phyloP scores from a whole-genome alignment of 2,888 invertebrate genomes.

The Melanchra persicariae region DNA sequence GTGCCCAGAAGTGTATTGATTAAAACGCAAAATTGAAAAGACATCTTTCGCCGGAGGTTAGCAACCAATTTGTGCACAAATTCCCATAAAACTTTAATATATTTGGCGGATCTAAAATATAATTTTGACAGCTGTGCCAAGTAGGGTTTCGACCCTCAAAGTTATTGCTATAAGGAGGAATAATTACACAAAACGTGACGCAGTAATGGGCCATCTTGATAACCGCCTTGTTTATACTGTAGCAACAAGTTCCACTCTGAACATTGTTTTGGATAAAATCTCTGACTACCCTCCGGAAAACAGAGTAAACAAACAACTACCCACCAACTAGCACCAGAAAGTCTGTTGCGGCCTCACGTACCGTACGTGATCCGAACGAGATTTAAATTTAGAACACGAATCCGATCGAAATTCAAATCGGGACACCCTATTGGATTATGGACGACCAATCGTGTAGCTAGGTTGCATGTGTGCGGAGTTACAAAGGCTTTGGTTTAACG shows the following conservation, averaged over 20 bases:
- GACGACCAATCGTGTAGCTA: conserved; percentile 58
- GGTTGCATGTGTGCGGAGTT: conserved; percentile 55
- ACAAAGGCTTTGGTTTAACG: conserved; percentile 58
- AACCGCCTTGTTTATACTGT: background rate
- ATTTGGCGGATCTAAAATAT: conserved; percentile 11
- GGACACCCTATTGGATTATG: conserved; percentile 64
- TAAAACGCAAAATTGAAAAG: background rate
- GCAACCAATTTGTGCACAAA: background rate
- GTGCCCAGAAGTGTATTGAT: background rate
- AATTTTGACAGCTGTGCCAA: conserved; percentile 9
- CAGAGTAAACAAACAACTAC: conserved; percentile 50
- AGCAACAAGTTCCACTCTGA: conserved; percentile 41
- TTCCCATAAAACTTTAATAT: background rate
- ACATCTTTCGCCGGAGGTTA: background rate
- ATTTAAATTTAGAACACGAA: conserved; percentile 70
- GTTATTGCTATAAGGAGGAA: background rate
- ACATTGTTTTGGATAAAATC: conserved; percentile 22
- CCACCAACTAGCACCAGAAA: conserved; percentile 54
- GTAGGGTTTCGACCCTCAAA: conserved; percentile 22
- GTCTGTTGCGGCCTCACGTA: conserved; percentile 63
- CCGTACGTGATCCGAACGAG: conserved; percentile 66
- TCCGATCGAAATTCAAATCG: conserved; percentile 69
- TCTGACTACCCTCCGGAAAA: conserved; percentile 18
- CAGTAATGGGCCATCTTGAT: conserved; percentile 18
- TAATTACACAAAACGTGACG: conserved; percentile 17